Conservation (phyloP, 1,140 invertebrate genomes). For the Brachionus rotundiformis region DNA sequence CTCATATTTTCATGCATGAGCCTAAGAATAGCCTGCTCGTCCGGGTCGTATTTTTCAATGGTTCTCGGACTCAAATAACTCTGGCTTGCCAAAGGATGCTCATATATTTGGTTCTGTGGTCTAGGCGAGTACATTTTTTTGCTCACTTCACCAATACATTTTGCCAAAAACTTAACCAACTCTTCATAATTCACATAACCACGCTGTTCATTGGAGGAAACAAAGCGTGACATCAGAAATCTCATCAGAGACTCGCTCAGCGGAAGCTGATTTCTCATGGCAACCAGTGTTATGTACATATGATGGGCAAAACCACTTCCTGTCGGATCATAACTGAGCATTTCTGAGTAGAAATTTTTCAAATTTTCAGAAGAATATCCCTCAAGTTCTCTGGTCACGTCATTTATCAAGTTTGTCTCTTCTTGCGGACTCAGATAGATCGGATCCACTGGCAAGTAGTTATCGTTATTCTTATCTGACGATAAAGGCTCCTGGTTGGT, state of each 20-base stretch:
- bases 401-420: not conserved
- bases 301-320: conserved; percentile 42
- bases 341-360: conserved; percentile 47
- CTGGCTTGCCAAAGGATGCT: not conserved
- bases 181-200: conserved; percentile 50
- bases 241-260: conserved; percentile 34
- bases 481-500: not conserved
- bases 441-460: conserved; percentile 46
- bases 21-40: conserved; percentile 43
- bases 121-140: conserved; percentile 2
- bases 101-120: not conserved
- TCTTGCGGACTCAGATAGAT: conserved; percentile 41
- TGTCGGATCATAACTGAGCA: conserved; percentile 28
- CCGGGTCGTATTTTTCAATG: conserved; percentile 25
- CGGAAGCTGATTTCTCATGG: conserved; percentile 34
- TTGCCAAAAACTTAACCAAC: conserved; percentile 38
- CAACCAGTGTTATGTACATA: conserved; percentile 23
- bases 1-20: conserved; percentile 51
- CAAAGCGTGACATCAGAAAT: conserved; percentile 49
- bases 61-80: conserved; percentile 13
- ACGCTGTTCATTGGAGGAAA: conserved; percentile 16
- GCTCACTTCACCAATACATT: conserved; percentile 33
- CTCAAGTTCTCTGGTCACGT: not conserved
- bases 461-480: conserved; percentile 28
- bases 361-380: not conserved